A percentile compares a stretch with the other conserved stretches of the same genome.
phyloP scores from a whole-genome alignment of 2,888 invertebrate genomes.

The Junonia oenone region DNA sequence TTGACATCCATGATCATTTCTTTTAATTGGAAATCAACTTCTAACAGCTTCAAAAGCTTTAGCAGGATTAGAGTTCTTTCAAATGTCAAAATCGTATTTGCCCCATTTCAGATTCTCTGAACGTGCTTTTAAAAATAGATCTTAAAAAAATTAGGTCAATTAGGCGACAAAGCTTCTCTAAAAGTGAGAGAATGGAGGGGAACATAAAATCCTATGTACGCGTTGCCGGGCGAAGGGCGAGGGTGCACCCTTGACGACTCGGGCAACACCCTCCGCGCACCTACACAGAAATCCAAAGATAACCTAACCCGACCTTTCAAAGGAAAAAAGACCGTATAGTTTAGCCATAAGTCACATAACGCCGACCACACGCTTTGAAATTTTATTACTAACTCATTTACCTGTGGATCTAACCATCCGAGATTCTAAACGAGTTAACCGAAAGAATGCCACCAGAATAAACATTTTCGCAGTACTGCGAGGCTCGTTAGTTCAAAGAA shows the following conservation, averaged over 20 bases:
- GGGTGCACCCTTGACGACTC: conserved; percentile 49
- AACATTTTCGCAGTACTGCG: conserved; percentile 39
- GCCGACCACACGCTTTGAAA: not conserved
- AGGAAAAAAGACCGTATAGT: conserved; percentile 2
- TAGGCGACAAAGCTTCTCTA: conserved; percentile 51
- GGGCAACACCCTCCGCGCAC: conserved; percentile 40
- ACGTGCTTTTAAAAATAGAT: conserved; percentile 38
- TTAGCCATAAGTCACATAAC: conserved; percentile 1
- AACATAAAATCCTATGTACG: conserved; percentile 45
- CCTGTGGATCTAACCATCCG: conserved; percentile 51
- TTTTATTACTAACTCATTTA: conserved; percentile 33
- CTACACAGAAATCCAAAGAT: conserved; percentile 27
- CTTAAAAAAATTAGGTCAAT: conserved; percentile 67
- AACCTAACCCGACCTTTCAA: not conserved
- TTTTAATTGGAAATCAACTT: conserved; percentile 2
- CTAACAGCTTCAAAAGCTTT: conserved; percentile 18
- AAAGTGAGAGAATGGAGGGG: conserved; percentile 48
- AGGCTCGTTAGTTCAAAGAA: not conserved
- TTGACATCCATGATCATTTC: not conserved
- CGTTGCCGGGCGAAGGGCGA: conserved; percentile 55
- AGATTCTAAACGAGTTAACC: conserved; percentile 51
- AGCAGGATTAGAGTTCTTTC: conserved; percentile 36
- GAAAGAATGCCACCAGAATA: conserved; percentile 44
- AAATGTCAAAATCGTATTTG: conserved; percentile 40
- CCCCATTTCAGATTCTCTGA: conserved; percentile 36